A percentile compares a stretch with the other conserved stretches of the same genome.
Conservation (phyloP, 2,113 vertebrate species). For the Gambusia holbrooki region DNA sequence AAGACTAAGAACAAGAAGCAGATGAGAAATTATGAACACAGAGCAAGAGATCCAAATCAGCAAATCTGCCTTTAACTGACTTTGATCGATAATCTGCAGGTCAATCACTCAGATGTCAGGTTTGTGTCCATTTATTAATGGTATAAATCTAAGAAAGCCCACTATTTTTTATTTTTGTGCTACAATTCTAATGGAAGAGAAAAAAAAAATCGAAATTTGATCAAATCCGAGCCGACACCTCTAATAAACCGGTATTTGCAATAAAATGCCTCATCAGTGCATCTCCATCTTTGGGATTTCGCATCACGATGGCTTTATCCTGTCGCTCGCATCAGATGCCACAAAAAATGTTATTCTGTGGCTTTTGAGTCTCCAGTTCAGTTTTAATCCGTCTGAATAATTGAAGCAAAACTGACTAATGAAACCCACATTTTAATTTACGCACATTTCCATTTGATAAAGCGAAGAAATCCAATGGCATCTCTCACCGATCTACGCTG, state of each 20-base stretch:
- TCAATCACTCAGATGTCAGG: background rate
- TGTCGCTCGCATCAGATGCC: too few species aligned
- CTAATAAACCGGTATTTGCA: background rate
- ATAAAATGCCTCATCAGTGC: background rate
- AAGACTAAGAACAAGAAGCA: background rate
- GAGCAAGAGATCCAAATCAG: background rate
- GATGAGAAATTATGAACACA: background rate
- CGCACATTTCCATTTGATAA: background rate
- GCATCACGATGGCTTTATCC: background rate
- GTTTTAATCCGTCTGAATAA: too few species aligned
- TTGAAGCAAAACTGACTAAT: background rate
- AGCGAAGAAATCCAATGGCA: too few species aligned
- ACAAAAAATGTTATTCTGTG: background rate
- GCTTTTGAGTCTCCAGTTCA: too few species aligned
- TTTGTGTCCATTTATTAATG: background rate
- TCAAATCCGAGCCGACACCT: background rate
- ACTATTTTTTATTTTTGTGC: background rate
- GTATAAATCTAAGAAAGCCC: background rate
- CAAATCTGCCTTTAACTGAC: background rate
- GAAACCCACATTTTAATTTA: background rate
- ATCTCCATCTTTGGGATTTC: background rate
- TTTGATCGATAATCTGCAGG: background rate
- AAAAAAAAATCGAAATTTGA: too few species aligned
- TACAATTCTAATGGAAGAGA: background rate
- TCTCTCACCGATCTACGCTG: background rate